Base-by-base conservation (phyloP, 37 sponge, comb jelly and placozoan genomes). In the Beroe forskalii region DNA sequence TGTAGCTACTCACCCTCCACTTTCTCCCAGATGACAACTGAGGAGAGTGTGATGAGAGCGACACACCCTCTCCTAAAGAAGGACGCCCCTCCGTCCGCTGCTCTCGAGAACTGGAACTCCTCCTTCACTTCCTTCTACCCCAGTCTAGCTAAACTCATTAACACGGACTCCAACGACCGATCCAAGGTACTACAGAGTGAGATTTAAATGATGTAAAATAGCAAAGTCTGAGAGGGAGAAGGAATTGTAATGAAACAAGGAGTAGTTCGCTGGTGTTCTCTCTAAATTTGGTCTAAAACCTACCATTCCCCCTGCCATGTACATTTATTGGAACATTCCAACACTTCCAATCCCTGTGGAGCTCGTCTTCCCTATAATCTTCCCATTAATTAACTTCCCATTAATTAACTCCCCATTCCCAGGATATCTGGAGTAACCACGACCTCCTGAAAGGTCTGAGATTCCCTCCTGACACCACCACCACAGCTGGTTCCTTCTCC, bases 61-160 rank as follows among this genome's bases (percentile, higher is more conserved):
- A n/a, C 75, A 37, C 75, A 38, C 40, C 37, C 75, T 4, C 39
- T 32, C 20, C 37, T 33, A 30, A 72, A 72, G 39, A 39, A 72
- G 9, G n/a, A n/a, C n/a, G n/a, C n/a, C n/a, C n/a, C n/a, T n/a
- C n/a, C n/a, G n/a, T n/a, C n/a, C n/a, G 40, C 75, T 17, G 19
- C 39, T 8, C 28, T 72, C 22, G 75, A 72, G 9, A 6, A 14
- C 39, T 23, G 20, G 66, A 63, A 30, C 25, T 72, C 75, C 28
- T 72, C 75, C 30, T 32, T 72, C 9, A 72, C 75, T 38, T 30
- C 75, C 75, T 72, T 72, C 30, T 72, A 72, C 75, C 75, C 75
- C 6, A 72, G 75, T 20, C 75, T 72, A 8, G 75, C 75, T 72
- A 72, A 72, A 72, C 75, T 72, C 19, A 72, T 72, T 30, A 72